Percentiles rank a stretch among this genome's conserved stretches.
phyloP scores from a whole-genome alignment of 2,797 vertebrate species.

The Sebastolobus altivelis region DNA sequence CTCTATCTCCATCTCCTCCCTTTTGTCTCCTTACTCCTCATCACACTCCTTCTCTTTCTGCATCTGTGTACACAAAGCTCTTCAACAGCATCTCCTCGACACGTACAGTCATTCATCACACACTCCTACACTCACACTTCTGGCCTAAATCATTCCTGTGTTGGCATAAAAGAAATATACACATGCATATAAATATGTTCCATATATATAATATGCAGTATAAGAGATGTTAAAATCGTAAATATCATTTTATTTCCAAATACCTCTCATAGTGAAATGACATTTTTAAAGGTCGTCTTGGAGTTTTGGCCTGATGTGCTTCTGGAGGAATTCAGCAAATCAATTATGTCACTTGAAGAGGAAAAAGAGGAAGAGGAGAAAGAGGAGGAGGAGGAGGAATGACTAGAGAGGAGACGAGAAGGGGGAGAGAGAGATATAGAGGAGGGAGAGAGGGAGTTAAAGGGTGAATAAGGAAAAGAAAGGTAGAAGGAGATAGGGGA shows the following conservation, averaged over 20 bases:
- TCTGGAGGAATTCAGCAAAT: conserved; percentile 49
- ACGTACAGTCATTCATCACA: conserved; percentile 76
- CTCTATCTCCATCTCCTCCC: conserved; percentile 41
- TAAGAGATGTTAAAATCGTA: conserved; percentile 25
- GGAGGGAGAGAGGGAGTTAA: conserved; percentile 21
- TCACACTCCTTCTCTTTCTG: conserved; percentile 69
- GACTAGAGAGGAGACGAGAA: neutral
- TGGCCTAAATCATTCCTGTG: conserved; percentile 89
- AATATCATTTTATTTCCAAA: conserved; percentile 32
- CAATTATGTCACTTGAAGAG: conserved; percentile 25
- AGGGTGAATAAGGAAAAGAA: conserved; percentile 45
- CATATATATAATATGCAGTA: neutral
- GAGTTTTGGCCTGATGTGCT: conserved; percentile 43
- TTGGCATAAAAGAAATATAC: conserved; percentile 83
- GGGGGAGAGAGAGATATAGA: conserved; percentile 5
- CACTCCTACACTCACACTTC: conserved; percentile 56
- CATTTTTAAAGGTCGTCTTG: conserved; percentile 28
- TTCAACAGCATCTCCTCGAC: conserved; percentile 87
- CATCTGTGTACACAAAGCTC: conserved; percentile 92
- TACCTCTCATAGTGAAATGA: conserved; percentile 15
- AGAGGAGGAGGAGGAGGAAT: neutral
- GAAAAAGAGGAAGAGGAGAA: neutral
- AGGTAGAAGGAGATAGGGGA: conserved; percentile 62
- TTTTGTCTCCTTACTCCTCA: conserved; percentile 58
- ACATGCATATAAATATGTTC: conserved; percentile 17